Evolutionary conservation across 2,113 vertebrate species (phyloP), one percentile per base, ranked within the genome.

Genomic region (Carassius carassius): DNA sequence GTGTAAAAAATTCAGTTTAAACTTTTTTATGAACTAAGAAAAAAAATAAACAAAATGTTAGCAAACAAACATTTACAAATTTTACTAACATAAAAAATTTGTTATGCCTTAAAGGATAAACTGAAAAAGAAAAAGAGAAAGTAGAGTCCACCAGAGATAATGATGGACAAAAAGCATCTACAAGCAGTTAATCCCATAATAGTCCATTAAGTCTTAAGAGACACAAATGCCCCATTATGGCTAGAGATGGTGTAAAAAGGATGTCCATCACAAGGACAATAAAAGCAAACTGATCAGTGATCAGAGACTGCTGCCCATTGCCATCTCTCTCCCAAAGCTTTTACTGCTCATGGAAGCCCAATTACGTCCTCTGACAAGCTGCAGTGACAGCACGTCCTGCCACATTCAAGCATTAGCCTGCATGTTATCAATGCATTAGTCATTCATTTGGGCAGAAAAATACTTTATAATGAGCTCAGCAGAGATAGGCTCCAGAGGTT

Each of bases 211-310:
- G 47, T 80, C 58, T 70, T 79, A 77, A 82, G 82, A 74, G 83
- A 85, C 85, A 75, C 83, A 88, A 82, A 82, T 83, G 49, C 81
- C 60, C 74, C 69, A 65, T 87, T 82, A 86, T 51, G 44, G 51
- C 65, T 58, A 23, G 37, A 25, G 75, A 25, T 72, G 60, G n/a
- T 51, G 82, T 41, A 84, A 75, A 86, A 44, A n/a, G 62, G 73
- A 65, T 49, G 51, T 80, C 65, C 63, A 83, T 86, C 86, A 82
- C 4, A 21, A 0, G 44, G 73, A 89, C 88, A 49, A 79, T 78
- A 72, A 86, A 65, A 89, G 84, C 76, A 19, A 60, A 19, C 67
- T 80, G 81, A 76, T 62, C 75, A 54, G 81, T 84, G 62, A 72
- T 32, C 84, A 73, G 77, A 63, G 74, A 41, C 47, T 65, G 16